These are phyloP conservation scores for Ochropleura leucogaster DNA, from an alignment of 2,888 invertebrate species.

Conservation along the genomic window DNA sequence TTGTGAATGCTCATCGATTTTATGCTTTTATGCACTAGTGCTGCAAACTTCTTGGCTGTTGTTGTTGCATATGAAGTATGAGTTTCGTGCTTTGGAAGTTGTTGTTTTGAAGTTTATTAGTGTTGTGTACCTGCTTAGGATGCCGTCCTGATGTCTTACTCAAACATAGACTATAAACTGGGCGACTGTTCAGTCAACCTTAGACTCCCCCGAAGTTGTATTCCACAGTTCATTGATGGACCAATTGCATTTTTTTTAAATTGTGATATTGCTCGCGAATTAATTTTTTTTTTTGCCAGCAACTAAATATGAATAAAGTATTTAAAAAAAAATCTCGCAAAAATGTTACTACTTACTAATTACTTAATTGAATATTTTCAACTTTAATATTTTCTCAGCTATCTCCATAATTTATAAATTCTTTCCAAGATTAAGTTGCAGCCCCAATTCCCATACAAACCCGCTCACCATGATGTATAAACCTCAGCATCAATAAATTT, in stretches of 20 bases:
- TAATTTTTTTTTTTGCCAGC: neutral
- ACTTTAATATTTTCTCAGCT: neutral
- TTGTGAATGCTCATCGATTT: constrained; percentile 61
- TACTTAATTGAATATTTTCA: neutral
- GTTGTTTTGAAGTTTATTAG: neutral
- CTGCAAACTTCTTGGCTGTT: constrained; percentile 10
- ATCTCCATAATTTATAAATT: constrained; percentile 3
- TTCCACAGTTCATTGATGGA: neutral
- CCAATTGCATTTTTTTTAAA: neutral
- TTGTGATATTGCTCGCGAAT: neutral
- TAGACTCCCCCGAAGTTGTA: neutral
- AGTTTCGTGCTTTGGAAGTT: neutral
- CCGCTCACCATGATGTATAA: constrained; percentile 15
- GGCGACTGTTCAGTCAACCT: too few species aligned
- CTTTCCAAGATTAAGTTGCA: neutral
- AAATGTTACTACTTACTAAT: neutral
- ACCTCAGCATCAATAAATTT: constrained; percentile 39
- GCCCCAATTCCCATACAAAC: constrained; percentile 19
- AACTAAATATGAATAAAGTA: neutral
- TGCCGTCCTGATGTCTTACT: neutral
- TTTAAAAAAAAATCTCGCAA: neutral
- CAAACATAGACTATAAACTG: neutral
- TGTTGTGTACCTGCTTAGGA: neutral
- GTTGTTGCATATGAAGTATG: neutral
- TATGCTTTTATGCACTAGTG: constrained; percentile 37